Evolutionary conservation across 2,888 invertebrate species (phyloP), one percentile per base, ranked within the genome.

Genomic region (Drosophila antonietae): DNA sequence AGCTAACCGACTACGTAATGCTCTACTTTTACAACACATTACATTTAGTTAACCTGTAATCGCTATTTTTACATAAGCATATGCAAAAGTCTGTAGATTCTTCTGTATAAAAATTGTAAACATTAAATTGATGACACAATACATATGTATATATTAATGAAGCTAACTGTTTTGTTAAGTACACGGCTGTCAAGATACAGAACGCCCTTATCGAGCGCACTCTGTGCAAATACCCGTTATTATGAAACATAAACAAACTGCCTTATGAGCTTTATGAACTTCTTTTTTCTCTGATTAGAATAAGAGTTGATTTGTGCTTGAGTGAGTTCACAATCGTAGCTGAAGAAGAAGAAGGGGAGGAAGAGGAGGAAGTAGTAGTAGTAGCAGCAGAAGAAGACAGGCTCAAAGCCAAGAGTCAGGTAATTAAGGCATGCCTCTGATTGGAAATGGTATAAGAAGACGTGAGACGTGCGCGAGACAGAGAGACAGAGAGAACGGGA

Each of bases 191-290:
- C 83, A 81, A 83, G 81, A 77, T 75, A 81, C 57, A 70, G 71
- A 58, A 56, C 62, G 62, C 68, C 65, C 72, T 68, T 80, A 78
- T 78, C 78, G 68, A 68, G 67, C 47, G 44, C 56, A 52, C 39
- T 52, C 46, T 65, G 59, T 47, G 65, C 55, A 83, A 83, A 85
- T 75, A 83, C 66, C 73, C 70, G 67, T 75, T 73, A 83, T 73
- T 78, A 79, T 69, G 55, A 75, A 74, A 86, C 56, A 83, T 81
- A 83, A 79, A 83, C 75, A 86, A 81, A 65, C 68, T 49, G 73
- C 73, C 74, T 77, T 77, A 69, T 57, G 60, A 69, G 73, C 74
- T 70, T 81, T 71, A 63, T 63, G 71, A 76, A 68, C 55, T 41
- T 57, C 39, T 33, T 7, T n/a, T 18, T 12, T 55, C 53, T 60